phyloP scores from a whole-genome alignment of 2,888 invertebrate species.

The Tortricodes alternella region DNA sequence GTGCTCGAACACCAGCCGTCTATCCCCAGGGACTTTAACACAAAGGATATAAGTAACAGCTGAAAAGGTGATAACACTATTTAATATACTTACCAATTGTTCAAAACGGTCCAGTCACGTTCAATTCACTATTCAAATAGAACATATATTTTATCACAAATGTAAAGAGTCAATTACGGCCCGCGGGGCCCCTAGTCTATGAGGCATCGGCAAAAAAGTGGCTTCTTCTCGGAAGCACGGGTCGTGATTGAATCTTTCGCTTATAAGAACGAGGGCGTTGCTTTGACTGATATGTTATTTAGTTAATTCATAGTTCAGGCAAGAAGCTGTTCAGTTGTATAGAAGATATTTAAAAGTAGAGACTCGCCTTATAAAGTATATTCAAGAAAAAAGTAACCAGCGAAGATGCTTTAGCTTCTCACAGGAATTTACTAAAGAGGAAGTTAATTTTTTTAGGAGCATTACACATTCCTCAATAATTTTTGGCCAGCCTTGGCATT shows the following conservation, averaged over 20 bases:
- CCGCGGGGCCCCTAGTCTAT: slow-evolving; percentile 57
- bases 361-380: no score
- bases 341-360: no score
- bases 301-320: background rate
- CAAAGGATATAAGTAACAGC: no score
- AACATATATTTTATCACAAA: background rate
- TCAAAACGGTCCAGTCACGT: background rate
- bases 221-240: slow-evolving; percentile 68
- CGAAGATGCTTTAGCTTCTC: no score
- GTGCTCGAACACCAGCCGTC: background rate
- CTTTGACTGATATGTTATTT: background rate
- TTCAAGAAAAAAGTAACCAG: no score
- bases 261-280: slow-evolving; percentile 35
- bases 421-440: no score
- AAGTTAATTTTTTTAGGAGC: no score
- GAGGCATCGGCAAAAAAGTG: slow-evolving; percentile 44
- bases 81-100: background rate
- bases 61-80: slow-evolving; percentile 3
- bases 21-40: background rate
- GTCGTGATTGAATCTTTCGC: slow-evolving; percentile 76
- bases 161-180: slow-evolving; percentile 36
- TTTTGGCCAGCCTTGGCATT: no score
- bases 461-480: no score
- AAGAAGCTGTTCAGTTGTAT: no score
- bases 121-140: slow-evolving; percentile 3